These are phyloP conservation scores for Dryobotodes eremita DNA, from an alignment of 2,888 invertebrate genomes.

Conservation along the genomic window DNA sequence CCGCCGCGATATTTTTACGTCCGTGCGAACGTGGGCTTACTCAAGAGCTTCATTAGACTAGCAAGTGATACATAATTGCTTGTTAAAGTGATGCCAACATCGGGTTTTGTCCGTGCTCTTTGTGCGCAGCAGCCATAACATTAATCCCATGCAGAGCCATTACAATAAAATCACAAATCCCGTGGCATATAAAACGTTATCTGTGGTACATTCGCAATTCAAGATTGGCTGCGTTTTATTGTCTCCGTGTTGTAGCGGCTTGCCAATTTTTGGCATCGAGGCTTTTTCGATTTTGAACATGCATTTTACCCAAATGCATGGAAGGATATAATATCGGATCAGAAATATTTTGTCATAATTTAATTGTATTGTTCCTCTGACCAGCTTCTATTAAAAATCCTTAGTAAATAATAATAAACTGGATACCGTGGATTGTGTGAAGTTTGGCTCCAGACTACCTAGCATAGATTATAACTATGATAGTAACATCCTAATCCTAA, in stretches of 20 bases:
- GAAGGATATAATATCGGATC: constrained; percentile 5
- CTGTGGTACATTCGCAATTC: constrained; percentile 46
- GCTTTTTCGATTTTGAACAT: constrained; percentile 20
- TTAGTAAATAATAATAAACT: neutral
- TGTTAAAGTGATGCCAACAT: constrained; percentile 22
- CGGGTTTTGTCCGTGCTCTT: constrained; percentile 5
- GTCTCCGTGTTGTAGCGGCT: constrained; percentile 11
- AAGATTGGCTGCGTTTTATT: constrained; percentile 59
- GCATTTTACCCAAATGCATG: constrained; percentile 13
- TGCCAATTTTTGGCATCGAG: constrained; percentile 31
- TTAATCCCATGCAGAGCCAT: constrained; percentile 36
- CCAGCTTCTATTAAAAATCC: neutral
- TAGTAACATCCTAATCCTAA: no score
- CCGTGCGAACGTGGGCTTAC: neutral
- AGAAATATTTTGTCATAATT: constrained; percentile 1
- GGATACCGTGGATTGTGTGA: neutral
- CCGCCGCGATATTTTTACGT: no score
- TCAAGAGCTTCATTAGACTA: constrained; percentile 14
- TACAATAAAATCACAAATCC: constrained; percentile 53
- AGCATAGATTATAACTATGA: neutral
- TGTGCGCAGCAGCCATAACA: constrained; percentile 1
- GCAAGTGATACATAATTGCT: neutral
- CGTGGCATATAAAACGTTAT: constrained; percentile 49
- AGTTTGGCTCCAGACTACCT: neutral
- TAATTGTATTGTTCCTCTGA: neutral